phyloP scores from a whole-genome alignment of 2,797 vertebrate species.

The Alcedo quadribrachys region DNA sequence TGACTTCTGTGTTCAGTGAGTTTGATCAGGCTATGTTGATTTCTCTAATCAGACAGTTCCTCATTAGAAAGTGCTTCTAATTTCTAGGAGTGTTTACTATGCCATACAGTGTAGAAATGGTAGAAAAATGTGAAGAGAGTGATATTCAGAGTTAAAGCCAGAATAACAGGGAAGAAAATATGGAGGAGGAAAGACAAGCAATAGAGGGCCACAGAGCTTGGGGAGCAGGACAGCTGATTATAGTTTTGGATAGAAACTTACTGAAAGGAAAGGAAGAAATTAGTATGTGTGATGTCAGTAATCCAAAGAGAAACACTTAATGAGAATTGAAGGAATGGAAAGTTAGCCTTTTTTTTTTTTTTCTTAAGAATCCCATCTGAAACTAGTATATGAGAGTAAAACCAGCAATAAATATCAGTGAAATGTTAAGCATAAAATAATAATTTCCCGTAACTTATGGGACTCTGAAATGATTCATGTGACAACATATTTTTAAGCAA shows the following conservation, averaged over 20 bases:
- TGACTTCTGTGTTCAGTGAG: not conserved
- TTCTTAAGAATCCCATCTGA: not conserved
- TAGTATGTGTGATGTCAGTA: not conserved
- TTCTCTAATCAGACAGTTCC: not conserved
- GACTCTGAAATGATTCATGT: not conserved
- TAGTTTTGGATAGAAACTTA: not conserved
- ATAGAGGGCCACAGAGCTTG: not conserved
- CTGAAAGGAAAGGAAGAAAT: conserved; percentile 16
- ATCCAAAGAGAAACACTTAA: not conserved
- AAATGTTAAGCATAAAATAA: not conserved
- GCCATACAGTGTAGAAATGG: not conserved
- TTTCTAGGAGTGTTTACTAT: not conserved
- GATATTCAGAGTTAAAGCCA: not conserved
- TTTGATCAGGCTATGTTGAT: not conserved
- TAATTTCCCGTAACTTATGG: not conserved
- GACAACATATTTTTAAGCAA: not conserved
- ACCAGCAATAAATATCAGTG: not conserved
- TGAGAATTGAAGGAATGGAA: not conserved
- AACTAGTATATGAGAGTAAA: not conserved
- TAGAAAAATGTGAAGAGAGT: not conserved
- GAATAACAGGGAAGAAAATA: not conserved
- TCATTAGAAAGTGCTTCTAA: not conserved
- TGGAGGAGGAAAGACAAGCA: not conserved
- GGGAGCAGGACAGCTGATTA: not conserved
- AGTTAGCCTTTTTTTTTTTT: not conserved